These are phyloP conservation scores for Craterocephalus amniculus DNA, from an alignment of 2,797 vertebrate genomes.

Conservation along the genomic window DNA sequence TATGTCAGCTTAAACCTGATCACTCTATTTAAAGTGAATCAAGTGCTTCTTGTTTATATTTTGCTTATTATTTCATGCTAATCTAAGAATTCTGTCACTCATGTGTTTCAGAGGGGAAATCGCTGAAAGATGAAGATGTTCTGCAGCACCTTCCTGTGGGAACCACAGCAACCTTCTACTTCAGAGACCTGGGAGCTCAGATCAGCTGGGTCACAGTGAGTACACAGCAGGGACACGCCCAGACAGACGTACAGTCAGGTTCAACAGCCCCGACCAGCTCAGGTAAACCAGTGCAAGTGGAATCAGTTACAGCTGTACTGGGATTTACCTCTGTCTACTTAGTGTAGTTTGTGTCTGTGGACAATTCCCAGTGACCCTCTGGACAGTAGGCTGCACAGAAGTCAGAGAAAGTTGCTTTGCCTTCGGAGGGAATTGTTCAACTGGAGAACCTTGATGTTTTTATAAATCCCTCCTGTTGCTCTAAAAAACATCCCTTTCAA, in stretches of 20 bases:
- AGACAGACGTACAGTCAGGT: constrained; percentile 1
- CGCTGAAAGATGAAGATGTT: constrained; percentile 93
- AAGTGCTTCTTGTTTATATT: not conserved
- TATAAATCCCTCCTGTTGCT: too few species aligned
- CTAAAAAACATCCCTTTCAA: too few species aligned
- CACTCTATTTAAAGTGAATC: not conserved
- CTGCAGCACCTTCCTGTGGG: constrained; percentile 94
- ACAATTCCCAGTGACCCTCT: constrained; percentile 6
- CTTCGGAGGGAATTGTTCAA: too few species aligned
- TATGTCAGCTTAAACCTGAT: constrained; percentile 75
- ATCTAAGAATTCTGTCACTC: not conserved
- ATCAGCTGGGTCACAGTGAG: constrained; percentile 98
- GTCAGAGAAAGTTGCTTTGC: too few species aligned
- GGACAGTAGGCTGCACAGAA: constrained; percentile 1
- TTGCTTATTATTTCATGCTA: not conserved
- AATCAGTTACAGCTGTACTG: constrained; percentile 36
- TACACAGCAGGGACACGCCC: constrained; percentile 8
- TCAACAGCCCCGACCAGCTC: constrained; percentile 7
- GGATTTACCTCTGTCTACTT: constrained; percentile 29
- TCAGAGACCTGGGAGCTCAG: constrained; percentile 94
- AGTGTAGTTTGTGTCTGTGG: constrained; percentile 6
- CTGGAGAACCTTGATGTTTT: too few species aligned
- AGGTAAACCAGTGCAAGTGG: constrained; percentile 10
- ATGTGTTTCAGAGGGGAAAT: constrained; percentile 89
- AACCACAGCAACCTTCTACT: constrained; percentile 95